A percentile compares a stretch with the other conserved stretches of the same genome.
phyloP scores from a whole-genome alignment of 2,888 invertebrate genomes.

The Eupithecia abbreviata region DNA sequence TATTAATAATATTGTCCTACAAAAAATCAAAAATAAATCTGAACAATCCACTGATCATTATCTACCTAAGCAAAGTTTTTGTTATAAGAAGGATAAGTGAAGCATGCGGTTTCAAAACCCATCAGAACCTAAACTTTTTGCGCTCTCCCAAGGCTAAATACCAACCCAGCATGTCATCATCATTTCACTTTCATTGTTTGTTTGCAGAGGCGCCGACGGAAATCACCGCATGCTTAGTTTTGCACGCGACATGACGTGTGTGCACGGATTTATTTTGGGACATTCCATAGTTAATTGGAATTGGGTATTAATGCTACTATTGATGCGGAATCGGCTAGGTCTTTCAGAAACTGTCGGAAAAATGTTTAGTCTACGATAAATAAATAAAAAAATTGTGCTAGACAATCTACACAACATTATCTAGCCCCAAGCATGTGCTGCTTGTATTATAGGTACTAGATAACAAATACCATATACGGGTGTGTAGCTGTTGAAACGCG shows the following conservation, averaged over 20 bases:
- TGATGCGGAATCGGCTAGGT: not conserved
- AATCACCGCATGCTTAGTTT: constrained; percentile 80
- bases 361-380: not conserved
- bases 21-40: no score
- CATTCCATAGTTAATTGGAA: constrained; percentile 19
- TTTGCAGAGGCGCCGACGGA: constrained; percentile 77
- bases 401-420: no score
- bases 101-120: constrained; percentile 3
- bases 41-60: no score
- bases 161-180: constrained; percentile 50
- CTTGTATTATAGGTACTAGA: no score
- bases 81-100: not conserved
- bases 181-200: constrained; percentile 60
- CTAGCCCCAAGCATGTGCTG: no score
- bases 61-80: no score
- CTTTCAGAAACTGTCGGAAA: not conserved
- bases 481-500: not conserved
- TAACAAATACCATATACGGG: not conserved
- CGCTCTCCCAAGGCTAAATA: constrained; percentile 34
- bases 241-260: constrained; percentile 45
- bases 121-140: not conserved
- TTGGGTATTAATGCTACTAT: not conserved
- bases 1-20: no score
- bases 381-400: no score
- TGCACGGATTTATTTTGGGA: constrained; percentile 23